Base-by-base conservation (phyloP, 2,888 invertebrate species). In the Diaprepes abbreviatus region DNA sequence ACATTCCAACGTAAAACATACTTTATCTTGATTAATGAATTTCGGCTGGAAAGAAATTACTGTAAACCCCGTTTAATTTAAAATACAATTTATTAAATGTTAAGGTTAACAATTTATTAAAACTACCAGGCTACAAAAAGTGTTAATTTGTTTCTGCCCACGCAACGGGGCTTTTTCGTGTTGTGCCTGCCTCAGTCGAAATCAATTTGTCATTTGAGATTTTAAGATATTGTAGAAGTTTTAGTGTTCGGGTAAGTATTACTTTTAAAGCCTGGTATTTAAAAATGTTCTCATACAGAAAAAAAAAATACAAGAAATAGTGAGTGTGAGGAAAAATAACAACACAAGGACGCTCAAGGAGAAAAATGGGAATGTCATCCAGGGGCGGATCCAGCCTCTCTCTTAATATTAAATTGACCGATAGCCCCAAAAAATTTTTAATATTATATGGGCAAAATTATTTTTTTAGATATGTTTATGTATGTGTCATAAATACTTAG, bases 21-120 rank as follows among this genome's bases (percentile, higher is more conserved):
- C 28, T 45, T 65, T 57, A 36, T 45, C 50, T 66, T 66, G 66
- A 66, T 66, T 66, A 66, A 66, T 66, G 58, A 48, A 66, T 58
- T 31, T 52, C 50, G 28, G 21, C 38, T 59, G 66, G 50, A 58
- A 40, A 31, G 40, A 52, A 66, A 59, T 66, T 52, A 66, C 50
- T 59, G 66, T 59, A 66, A 66, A 66, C 59, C 38, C 14, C 21
- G 52, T 38, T 45, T 52, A 58, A 59, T 59, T 59, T 59, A 66
- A 66, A 59, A 52, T 31, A 66, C 50, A 52, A 66, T 59, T 52
- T 65, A 65, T 55, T 65, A 40, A 66, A 52, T 50, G 58, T 66
- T 66, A 58, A 66, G 59, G 52, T 52, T 48, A 52, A 66, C 66
- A 52, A 66, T 66, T 66, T 66, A 66, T 66, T 66, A 66, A 66